Base-by-base conservation (phyloP, 2,888 invertebrate species). In the Chrysolina americana region DNA sequence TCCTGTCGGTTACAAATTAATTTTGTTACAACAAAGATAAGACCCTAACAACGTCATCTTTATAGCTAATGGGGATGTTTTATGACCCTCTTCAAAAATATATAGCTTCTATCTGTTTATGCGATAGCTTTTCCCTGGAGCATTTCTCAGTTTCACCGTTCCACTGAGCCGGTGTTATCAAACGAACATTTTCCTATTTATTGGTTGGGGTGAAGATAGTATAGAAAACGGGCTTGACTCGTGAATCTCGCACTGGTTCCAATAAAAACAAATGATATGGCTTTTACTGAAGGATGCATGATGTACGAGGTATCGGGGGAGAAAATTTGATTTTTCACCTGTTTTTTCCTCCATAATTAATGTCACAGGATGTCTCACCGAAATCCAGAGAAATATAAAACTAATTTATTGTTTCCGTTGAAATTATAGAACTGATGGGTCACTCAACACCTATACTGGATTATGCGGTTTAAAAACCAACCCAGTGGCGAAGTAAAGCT, bases 21-120 rank as follows among this genome's bases (percentile, higher is more conserved):
- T 71, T 71, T 59, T 28, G 50, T 44, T 65, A 56, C 65, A 19
- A 62, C 28, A 53, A 53, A 47, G 59, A 48, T 65, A 47, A 71
- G 53, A 62, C 23, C 28, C 28, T 47, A 65, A 65, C 65, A 47
- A 56, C 23, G 71, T 66, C 71, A 47, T 71, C 41, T 71, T 65
- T 65, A 56, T 59, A 66, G 56, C 17, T 62, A 71, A 59, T 63
- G 21, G 47, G 65, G 21, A 66, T 65, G 41, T 65, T 71, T 71
- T 71, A 71, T 59, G 47, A 36, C 19, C 56, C 71, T 71, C 65
- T 59, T 71, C 59, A 59, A 36, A 71, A 65, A 65, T 71, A 53
- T 71, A 56, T 65, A 71, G 53, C 71, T 41, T 47, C 41, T 65
- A 70, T 59, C 70, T 47, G 47, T 48, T 70, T 70, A 48, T 50